Evolutionary conservation across 2,888 invertebrate species (phyloP), one percentile per base, ranked within the genome.

Genomic region (Oxystoma pomonae): DNA sequence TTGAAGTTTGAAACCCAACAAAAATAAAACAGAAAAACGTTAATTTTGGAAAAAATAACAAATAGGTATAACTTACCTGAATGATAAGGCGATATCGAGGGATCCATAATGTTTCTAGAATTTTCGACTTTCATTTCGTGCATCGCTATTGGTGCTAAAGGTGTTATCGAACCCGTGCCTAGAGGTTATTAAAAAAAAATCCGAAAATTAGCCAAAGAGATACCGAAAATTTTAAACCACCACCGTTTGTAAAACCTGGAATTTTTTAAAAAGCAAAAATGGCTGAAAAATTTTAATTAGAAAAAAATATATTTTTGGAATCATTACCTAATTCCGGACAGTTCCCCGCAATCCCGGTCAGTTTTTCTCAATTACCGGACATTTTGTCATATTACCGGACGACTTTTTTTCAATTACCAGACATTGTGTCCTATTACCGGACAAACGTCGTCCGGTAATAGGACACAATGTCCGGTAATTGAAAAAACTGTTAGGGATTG

Each of bases 91-190:
- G 88, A 86, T 77, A 88, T 81, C 70, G 86, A 66, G 1, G 86
- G 85, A 71, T 89, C 88, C 80, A 88, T 82, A 70, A 87, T 82
- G 73, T 35, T 35, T 35, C 82, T 81, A 58, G 78, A 71, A 74
- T 85, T 81, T 78, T 85, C 86, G 74, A 88, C 82, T 84, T 89
- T 90, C 83, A 89, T 86, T 80, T 90, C 90, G 82, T 89, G 89
- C 87, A 89, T 88, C 79, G 85, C 87, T 79, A 90, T 86, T 71
- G 90, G 89, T 71, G 89, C 87, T 79, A 90, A 81, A 71, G 89
- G 88, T 73, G 89, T 87, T 80, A 90, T 81, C 70, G 88, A 85
- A 79, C 85, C 84, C 80, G 85, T 81, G 80, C 86, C 86, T 83
- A 72, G 63, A 73, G 74, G 61, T 12, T 52, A 51, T 53, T 51